Evolutionary conservation across 1,140 invertebrate species (phyloP).

Genomic region (Papilio polytes): DNA sequence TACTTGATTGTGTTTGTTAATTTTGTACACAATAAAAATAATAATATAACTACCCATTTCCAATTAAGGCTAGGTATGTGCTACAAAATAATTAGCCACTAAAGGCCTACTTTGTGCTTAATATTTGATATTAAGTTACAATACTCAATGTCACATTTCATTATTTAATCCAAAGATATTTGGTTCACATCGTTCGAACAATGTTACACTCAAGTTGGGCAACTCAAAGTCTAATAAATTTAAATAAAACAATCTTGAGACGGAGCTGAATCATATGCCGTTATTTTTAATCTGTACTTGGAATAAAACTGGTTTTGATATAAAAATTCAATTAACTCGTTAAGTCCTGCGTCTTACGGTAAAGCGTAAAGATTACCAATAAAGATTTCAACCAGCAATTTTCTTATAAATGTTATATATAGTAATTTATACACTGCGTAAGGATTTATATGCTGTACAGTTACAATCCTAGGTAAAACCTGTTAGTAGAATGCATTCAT

Average conservation of each 20-base stretch:
- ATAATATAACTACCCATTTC: not conserved
- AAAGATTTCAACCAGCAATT: not conserved
- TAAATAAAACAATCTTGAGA: conserved; percentile 9
- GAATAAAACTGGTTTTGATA: conserved; percentile 23
- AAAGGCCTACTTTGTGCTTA: not conserved
- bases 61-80: not conserved
- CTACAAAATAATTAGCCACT: not conserved
- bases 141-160: conserved; percentile 24
- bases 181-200: conserved; percentile 13
- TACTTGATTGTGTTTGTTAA: not conserved
- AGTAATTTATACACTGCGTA: not conserved
- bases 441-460: not conserved
- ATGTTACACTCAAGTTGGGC: conserved; percentile 17
- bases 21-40: not conserved
- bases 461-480: not conserved
- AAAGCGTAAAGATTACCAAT: not conserved
- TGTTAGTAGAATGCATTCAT: not conserved
- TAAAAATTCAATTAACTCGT: conserved; percentile 2
- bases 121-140: not conserved
- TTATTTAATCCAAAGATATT: conserved; percentile 22
- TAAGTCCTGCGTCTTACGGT: not conserved
- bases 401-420: not conserved
- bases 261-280: conserved; percentile 3
- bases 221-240: conserved; percentile 11
- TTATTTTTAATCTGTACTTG: conserved; percentile 18